Base-by-base conservation (phyloP, 2,888 invertebrate species). In the Timema podura region DNA sequence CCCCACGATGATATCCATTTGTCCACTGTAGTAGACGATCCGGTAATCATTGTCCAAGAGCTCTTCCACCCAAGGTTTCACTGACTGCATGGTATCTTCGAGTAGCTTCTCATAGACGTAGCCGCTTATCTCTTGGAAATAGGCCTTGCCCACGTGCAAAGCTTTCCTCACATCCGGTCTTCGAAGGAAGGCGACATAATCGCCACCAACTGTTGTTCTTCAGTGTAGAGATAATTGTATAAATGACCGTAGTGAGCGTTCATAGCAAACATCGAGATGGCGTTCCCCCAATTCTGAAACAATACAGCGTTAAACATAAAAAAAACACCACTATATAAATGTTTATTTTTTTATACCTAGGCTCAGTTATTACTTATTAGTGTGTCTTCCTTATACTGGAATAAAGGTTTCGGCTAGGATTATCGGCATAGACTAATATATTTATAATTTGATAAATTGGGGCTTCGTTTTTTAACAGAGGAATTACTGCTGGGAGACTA, bases 31-130 rank as follows among this genome's bases (percentile, higher is more conserved):
- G 69, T 82, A 77, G 76, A 82, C 73, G 47, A 82, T 81, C 76
- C 67, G 67, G 48, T 72, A 75, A 57, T 85, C 83, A 8, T 9
- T 44, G 72, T 87, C 84, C 13, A 87, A 75, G 5, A 87, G 76
- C 70, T 84, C 84, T 73, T 85, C 84, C 0, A 86, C 79, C 84
- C 85, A 85, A 72, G 80, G 79, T 76, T 86, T 88, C 3, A 87
- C 86, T 45, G 86, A 86, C 10, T 80, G 81, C 85, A 86, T 85
- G 73, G 86, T 85, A 76, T 86, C 86, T 0, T 82, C 83, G 66
- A 84, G 82, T 1, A 86, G 80, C 71, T 83, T 83, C 64, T 81
- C 78, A 70, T 85, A 85, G 16, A 86, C 86, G 0, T 82, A 81
- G 9, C 83, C 83, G 47, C 84, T 83, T 48, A 85, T 83, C 0